Evolutionary conservation across 2,113 vertebrate species (phyloP).

Genomic region (Psettodes erumei): DNA sequence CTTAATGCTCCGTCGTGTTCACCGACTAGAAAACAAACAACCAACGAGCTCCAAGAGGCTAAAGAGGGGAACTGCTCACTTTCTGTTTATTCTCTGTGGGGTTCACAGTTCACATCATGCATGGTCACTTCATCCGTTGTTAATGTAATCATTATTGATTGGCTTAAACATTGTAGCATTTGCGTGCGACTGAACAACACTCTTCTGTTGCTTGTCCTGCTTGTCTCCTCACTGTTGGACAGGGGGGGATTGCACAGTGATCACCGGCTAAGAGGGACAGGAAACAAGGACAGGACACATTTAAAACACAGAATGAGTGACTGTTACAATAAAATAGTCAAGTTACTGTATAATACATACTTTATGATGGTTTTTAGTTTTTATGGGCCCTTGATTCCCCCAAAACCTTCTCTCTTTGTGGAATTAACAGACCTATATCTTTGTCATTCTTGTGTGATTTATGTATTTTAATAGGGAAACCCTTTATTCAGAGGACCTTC

Average conservation of each 20-base stretch:
- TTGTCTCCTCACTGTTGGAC: slow-evolving; percentile 36
- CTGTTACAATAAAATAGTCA: background rate
- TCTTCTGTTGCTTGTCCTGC: background rate
- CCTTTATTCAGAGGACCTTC: background rate
- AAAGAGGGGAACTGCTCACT: background rate
- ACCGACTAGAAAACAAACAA: background rate
- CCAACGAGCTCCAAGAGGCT: background rate
- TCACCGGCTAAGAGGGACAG: slow-evolving; percentile 74
- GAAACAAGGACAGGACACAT: background rate
- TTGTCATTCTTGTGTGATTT: background rate
- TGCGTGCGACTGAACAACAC: background rate
- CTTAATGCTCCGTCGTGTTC: background rate
- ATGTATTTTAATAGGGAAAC: background rate
- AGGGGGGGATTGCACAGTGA: slow-evolving; percentile 64
- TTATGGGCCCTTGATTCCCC: too few relatives aligned
- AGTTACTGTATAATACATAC: background rate
- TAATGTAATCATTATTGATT: slow-evolving; percentile 4
- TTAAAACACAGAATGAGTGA: background rate
- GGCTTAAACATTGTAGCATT: background rate
- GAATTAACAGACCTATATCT: too few relatives aligned
- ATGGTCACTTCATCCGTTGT: background rate
- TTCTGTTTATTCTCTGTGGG: background rate
- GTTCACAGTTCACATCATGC: slow-evolving; percentile 16
- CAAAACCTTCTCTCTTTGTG: too few relatives aligned
- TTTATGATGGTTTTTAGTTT: background rate